These are phyloP conservation scores for Eupithecia vulgata DNA, from an alignment of 2,888 invertebrate genomes.

Conservation along the genomic window DNA sequence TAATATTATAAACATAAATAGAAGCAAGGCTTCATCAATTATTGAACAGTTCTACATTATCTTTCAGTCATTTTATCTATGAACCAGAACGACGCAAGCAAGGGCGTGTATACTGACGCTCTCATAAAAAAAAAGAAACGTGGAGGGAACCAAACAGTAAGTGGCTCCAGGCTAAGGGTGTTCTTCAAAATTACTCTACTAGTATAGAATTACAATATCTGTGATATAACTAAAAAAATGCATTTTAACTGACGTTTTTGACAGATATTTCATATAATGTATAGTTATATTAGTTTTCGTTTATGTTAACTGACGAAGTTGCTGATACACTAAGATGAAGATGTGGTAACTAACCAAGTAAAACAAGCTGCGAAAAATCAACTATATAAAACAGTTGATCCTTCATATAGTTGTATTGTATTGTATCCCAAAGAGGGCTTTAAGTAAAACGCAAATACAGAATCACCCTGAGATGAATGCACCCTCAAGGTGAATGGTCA, in stretches of 20 bases:
- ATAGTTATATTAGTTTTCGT: too few relatives aligned
- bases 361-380: background rate
- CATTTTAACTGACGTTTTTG: background rate
- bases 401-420: background rate
- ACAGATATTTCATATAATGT: background rate
- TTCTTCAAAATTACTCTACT: background rate
- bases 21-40: background rate
- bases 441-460: background rate
- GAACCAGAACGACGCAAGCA: background rate
- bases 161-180: background rate
- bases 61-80: background rate
- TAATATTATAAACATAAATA: too few relatives aligned
- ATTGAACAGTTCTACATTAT: too few relatives aligned
- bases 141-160: background rate
- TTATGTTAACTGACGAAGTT: background rate
- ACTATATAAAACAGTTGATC: background rate
- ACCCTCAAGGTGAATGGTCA: slow-evolving; percentile 7
- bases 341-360: background rate
- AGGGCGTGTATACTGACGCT: background rate
- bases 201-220: too few relatives aligned
- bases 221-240: background rate
- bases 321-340: background rate
- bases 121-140: background rate
- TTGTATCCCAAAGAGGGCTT: background rate
- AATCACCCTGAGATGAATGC: background rate